Percentiles rank a stretch among this genome's conserved stretches.
phyloP scores from a whole-genome alignment of 1,140 invertebrate genomes.

The Drosophila hydei region DNA sequence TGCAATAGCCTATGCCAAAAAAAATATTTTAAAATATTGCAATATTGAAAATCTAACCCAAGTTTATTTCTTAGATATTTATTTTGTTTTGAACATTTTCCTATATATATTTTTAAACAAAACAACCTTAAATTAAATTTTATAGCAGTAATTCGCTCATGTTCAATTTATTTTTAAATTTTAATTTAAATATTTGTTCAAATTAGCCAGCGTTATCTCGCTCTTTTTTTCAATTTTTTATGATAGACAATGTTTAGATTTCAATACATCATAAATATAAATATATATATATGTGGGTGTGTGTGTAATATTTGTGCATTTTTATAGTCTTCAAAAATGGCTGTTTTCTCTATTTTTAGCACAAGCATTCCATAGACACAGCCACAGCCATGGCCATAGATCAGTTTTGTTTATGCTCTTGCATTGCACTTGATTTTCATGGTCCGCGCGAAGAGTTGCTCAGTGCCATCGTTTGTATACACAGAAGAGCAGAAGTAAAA shows the following conservation, averaged over 20 bases:
- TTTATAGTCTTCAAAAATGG: conserved; percentile 8
- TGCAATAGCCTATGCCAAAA: too few species aligned
- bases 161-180: too few species aligned
- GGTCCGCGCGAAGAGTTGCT: conserved; percentile 38
- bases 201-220: too few species aligned
- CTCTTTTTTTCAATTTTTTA: neutral
- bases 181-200: too few species aligned
- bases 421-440: conserved; percentile 64
- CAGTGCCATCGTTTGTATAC: conserved; percentile 55
- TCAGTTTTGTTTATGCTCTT: conserved; percentile 47
- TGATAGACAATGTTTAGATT: neutral
- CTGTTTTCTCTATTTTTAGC: conserved; percentile 40
- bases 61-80: too few species aligned
- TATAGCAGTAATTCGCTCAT: too few species aligned
- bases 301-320: neutral
- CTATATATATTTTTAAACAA: too few species aligned
- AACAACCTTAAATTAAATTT: too few species aligned
- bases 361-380: conserved; percentile 26
- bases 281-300: too few species aligned
- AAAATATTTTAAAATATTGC: too few species aligned
- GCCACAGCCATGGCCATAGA: conserved; percentile 22
- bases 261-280: conserved; percentile 5
- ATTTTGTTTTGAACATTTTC: too few species aligned
- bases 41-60: too few species aligned
- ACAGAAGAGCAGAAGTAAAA: conserved; percentile 29